Evolutionary conservation across 2,797 vertebrate species (phyloP), one percentile per base, ranked within the genome.

Genomic region (Chaunax sp.): DNA sequence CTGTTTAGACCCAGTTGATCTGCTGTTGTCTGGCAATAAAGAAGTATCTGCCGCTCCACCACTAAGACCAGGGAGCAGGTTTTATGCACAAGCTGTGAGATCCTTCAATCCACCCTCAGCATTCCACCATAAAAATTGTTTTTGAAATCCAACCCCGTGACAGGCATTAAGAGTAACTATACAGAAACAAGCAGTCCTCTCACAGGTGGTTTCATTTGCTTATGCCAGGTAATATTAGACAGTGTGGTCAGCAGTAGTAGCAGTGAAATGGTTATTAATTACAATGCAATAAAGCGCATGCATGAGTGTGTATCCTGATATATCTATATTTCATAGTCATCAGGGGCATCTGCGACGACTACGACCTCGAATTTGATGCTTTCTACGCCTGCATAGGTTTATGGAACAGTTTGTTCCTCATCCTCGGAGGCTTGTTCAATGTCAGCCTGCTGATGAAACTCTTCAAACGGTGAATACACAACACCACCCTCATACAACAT

Each of bases 371-470:
- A 87, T 99, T 98, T 76, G 89, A 89, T 14, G 94, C 96, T 41
- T 99, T 98, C 91, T 98, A 98, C 0, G 95, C 96, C 9, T 98
- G 96, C 93, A 96, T 95, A 1, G 97, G 97, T 66, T 92, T 98
- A 69, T 98, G 97, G 97, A 99, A 97, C 89, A 96, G 96, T 72
- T 92, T 97, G 70, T 98, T 98, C 88, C 95, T 98, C 3, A 89
- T 95, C 13, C 89, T 98, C 0, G 96, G 97, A 28, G 95, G 96
- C 46, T 81, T 98, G 64, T 96, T 98, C 89, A 98, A 97, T 80
- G 91, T 96, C 92, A 98, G 97, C 80, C 93, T 97, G 78, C 85
- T 97, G 71, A 97, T 97, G 96, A 96, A 96, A 85, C 95, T 98
- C 85, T 98, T 98, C 78, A 98, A 96, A 94, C 95, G 97, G 96